A percentile compares a stretch with the other conserved stretches of the same genome.
Evolutionary conservation across 2,113 vertebrate species (phyloP).

Genomic region (Illadopsis cleaveri): DNA sequence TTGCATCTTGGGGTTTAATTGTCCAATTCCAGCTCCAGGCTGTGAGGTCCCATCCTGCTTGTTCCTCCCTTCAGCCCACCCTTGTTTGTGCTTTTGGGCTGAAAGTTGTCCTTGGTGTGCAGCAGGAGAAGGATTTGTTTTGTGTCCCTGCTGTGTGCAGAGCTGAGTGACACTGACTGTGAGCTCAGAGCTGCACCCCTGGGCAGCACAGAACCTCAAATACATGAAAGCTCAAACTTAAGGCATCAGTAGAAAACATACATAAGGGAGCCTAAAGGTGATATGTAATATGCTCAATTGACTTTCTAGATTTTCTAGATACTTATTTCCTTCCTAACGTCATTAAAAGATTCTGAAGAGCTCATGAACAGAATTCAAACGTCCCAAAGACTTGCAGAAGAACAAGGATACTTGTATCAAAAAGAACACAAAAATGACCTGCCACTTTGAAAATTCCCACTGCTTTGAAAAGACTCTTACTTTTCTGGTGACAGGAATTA

Average conservation of each 20-base stretch:
- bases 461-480: neutral
- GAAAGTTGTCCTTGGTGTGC: too few species aligned
- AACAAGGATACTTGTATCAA: neutral
- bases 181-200: too few species aligned
- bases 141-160: too few species aligned
- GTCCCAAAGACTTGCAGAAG: neutral
- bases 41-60: too few species aligned
- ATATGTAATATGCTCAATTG: fast-evolving
- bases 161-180: too few species aligned
- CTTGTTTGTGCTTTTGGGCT: too few species aligned
- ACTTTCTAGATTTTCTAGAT: neutral
- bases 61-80: too few species aligned
- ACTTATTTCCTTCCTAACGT: neutral
- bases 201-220: too few species aligned
- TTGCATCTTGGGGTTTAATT: too few species aligned
- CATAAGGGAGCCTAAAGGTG: neutral
- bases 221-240: too few species aligned
- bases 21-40: too few species aligned
- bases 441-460: neutral
- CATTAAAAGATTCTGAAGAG: neutral
- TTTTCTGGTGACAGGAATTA: neutral
- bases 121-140: too few species aligned
- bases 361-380: neutral
- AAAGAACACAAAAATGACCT: neutral
- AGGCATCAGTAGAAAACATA: neutral